These are phyloP conservation scores for Eupithecia vulgata DNA, from an alignment of 2,888 invertebrate genomes.

Conservation along the genomic window DNA sequence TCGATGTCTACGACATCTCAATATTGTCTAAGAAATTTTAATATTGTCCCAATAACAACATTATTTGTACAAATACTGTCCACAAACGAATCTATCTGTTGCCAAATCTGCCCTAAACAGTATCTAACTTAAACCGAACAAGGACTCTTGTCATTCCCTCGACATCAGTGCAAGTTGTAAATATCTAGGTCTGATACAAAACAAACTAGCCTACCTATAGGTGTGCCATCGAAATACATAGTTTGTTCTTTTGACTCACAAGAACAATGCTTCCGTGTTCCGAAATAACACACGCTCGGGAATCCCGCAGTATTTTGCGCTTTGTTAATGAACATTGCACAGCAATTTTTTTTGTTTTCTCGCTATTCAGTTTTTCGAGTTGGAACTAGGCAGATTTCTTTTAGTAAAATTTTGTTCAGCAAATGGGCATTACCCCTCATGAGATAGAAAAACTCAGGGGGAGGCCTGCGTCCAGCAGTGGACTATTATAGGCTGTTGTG, in stretches of 20 bases:
- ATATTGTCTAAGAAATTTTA: no score
- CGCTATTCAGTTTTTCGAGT: constrained; percentile 7
- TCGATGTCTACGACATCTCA: no score
- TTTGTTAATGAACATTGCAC: constrained; percentile 12
- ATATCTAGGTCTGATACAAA: constrained; percentile 1
- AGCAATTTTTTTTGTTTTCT: constrained; percentile 3
- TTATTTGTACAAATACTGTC: no score
- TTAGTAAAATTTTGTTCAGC: background rate
- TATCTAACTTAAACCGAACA: no score
- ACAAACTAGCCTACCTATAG: background rate
- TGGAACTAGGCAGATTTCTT: background rate
- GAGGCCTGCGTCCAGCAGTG: no score
- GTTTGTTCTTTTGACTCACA: background rate
- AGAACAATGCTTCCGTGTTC: constrained; percentile 9
- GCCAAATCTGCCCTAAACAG: no score
- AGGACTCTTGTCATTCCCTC: background rate
- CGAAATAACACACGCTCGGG: constrained; percentile 4
- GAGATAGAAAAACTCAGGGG: no score
- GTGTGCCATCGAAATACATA: background rate
- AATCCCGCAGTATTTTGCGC: background rate
- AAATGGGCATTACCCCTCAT: no score
- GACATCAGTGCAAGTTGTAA: background rate
- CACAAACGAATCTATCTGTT: no score
- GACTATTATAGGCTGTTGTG: no score
- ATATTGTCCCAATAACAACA: no score